Conservation (phyloP, 2,888 invertebrate genomes). For the Villa cingulata region DNA sequence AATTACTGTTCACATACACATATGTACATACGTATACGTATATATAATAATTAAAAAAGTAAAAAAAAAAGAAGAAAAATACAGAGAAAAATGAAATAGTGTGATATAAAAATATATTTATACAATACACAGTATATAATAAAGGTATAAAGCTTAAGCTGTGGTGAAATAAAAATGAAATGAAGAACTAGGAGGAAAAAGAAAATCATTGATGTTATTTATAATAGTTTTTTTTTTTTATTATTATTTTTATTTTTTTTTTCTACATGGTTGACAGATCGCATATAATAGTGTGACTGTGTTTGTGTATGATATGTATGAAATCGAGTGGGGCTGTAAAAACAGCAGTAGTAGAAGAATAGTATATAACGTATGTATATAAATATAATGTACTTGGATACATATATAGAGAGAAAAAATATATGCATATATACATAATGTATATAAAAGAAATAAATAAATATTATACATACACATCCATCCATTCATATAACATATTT, state of each 20-base stretch:
- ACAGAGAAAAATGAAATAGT: too few relatives aligned
- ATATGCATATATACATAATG: background rate
- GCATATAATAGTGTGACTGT: constrained; percentile 34
- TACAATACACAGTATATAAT: background rate
- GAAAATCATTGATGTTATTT: constrained; percentile 38
- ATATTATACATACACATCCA: too few relatives aligned
- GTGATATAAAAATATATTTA: background rate
- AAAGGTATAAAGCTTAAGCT: background rate
- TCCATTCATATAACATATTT: too few relatives aligned
- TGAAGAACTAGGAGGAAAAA: constrained; percentile 16
- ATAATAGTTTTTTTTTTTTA: constrained; percentile 21
- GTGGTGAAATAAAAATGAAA: too few relatives aligned
- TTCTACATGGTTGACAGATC: constrained; percentile 35
- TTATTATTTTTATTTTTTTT: constrained; percentile 17
- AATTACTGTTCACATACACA: too few relatives aligned
- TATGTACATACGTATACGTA: too few relatives aligned
- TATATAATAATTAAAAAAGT: too few relatives aligned
- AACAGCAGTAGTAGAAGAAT: too few relatives aligned
- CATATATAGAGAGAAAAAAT: background rate
- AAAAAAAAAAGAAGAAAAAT: too few relatives aligned
- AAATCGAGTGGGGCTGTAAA: too few relatives aligned
- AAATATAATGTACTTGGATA: background rate
- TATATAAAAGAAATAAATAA: background rate
- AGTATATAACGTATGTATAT: background rate
- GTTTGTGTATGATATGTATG: constrained; percentile 17